These are phyloP conservation scores for Strigamia transsilvanica DNA, from an alignment of 2,888 invertebrate genomes.

Conservation along the genomic window DNA sequence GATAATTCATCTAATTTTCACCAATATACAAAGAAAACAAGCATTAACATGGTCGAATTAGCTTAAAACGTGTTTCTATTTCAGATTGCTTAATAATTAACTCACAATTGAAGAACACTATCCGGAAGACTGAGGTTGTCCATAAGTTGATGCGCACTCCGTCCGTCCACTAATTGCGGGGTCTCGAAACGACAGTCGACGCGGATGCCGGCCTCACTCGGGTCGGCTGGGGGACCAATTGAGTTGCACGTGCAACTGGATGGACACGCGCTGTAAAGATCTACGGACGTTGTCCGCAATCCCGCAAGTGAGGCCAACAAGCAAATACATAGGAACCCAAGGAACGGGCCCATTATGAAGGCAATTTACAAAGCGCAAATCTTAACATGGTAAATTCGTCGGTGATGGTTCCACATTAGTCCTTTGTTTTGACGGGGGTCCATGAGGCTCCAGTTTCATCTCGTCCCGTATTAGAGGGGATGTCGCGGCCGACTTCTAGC, in stretches of 20 bases:
- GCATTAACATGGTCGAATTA: no score
- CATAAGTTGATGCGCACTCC: slow-evolving; percentile 7
- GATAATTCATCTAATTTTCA: no score
- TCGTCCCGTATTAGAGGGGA: slow-evolving; percentile 13
- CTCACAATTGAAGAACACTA: slow-evolving; percentile 1
- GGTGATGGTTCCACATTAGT: neutral
- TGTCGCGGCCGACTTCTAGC: slow-evolving; percentile 6
- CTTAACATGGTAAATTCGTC: neutral
- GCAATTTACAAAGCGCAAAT: neutral
- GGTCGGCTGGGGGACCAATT: neutral
- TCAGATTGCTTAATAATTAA: neutral
- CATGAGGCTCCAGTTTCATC: slow-evolving; percentile 10
- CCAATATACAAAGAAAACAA: no score
- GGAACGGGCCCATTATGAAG: neutral
- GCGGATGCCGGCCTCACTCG: slow-evolving; percentile 7
- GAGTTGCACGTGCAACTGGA: slow-evolving; percentile 21
- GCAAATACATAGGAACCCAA: neutral
- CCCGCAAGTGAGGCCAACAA: neutral
- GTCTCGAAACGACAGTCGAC: slow-evolving; percentile 17
- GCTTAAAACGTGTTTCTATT: neutral
- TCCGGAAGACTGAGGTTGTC: slow-evolving; percentile 21
- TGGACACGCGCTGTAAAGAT: neutral
- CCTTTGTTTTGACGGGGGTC: slow-evolving; percentile 26
- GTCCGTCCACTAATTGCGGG: neutral
- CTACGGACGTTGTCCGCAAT: neutral